Percentiles rank a stretch among this genome's conserved stretches.
These are phyloP conservation scores for Capitulum mitella DNA, from an alignment of 2,888 invertebrate species.

Conservation along the genomic window DNA sequence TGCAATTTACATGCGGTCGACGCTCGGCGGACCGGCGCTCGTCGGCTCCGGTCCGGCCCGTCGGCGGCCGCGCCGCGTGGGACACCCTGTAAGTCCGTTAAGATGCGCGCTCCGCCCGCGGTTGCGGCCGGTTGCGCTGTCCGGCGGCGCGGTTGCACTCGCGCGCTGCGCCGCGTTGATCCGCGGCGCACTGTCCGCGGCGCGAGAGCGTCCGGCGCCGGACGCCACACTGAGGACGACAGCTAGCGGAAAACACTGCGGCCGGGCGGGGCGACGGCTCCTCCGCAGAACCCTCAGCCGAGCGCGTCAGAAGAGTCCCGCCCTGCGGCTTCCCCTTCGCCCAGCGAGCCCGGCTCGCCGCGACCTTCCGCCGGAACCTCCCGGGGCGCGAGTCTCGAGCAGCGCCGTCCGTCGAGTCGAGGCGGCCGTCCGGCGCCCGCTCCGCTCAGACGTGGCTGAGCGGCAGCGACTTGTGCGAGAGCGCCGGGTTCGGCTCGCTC, in stretches of 20 bases:
- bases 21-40: background rate
- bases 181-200: background rate
- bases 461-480: constrained; percentile 10
- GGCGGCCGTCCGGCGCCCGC: too few species aligned
- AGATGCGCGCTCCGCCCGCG: too few species aligned
- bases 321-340: too few species aligned
- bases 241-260: background rate
- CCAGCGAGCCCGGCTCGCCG: too few species aligned
- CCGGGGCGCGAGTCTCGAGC: background rate
- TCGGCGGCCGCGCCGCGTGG: background rate
- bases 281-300: too few species aligned
- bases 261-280: background rate
- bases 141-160: too few species aligned
- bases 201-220: background rate
- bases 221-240: background rate
- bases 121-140: too few species aligned
- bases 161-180: background rate
- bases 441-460: constrained; percentile 13
- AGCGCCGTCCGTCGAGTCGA: background rate
- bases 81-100: background rate
- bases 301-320: too few species aligned
- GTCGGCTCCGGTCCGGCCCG: background rate
- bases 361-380: background rate
- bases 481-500: constrained; percentile 5
- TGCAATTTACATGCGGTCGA: background rate